Evolutionary conservation across 2,113 vertebrate species (phyloP).

Genomic region (Solea solea): DNA sequence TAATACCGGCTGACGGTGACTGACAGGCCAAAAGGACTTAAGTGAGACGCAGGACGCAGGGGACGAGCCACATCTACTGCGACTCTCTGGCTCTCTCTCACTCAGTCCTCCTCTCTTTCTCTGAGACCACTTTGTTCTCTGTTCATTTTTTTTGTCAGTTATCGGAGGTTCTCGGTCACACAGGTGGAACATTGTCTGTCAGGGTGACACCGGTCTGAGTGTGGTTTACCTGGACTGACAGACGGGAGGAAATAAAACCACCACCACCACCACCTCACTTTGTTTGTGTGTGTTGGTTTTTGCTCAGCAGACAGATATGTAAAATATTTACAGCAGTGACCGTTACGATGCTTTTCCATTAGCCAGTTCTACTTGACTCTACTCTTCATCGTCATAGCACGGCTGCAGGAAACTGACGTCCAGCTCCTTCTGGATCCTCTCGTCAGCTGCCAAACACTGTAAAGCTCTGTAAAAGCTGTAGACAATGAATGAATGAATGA

Average conservation of each 20-base stretch:
- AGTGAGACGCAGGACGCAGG: conserved; percentile 49
- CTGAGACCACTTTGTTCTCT: background rate
- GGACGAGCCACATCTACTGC: conserved; percentile 44
- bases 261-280: conserved; percentile 22
- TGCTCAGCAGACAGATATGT: conserved; percentile 3
- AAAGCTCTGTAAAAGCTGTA: too few relatives aligned
- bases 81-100: conserved; percentile 10
- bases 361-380: too few relatives aligned
- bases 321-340: too few relatives aligned
- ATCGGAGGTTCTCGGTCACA: conserved; percentile 30
- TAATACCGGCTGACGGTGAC: conserved; percentile 66
- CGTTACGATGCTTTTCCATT: too few relatives aligned
- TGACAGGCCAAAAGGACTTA: conserved; percentile 71
- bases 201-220: conserved; percentile 46
- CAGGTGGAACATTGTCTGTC: conserved; percentile 37
- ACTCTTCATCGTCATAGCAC: too few relatives aligned
- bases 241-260: conserved; percentile 22
- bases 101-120: conserved; percentile 37
- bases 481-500: too few relatives aligned
- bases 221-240: conserved; percentile 61
- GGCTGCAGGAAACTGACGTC: too few relatives aligned
- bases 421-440: too few relatives aligned
- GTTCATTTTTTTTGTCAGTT: conserved; percentile 1
- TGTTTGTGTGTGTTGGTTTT: background rate
- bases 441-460: too few relatives aligned